These are phyloP conservation scores for Scarus forsteni DNA, from an alignment of 2,797 vertebrate species.

Conservation along the genomic window DNA sequence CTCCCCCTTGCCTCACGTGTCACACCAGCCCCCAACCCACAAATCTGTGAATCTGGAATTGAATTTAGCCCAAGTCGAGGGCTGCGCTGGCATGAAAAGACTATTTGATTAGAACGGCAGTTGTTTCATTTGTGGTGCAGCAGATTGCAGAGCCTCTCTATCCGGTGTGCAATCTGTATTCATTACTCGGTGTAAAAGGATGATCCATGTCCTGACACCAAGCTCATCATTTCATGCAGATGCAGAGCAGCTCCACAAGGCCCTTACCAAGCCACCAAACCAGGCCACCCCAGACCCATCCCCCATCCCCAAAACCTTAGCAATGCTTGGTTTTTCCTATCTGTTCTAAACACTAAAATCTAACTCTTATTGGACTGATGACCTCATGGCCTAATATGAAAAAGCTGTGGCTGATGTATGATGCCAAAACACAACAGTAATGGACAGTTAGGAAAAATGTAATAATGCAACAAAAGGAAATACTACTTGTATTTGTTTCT, in stretches of 20 bases:
- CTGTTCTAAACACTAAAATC: neutral
- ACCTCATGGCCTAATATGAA: neutral
- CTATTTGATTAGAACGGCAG: conserved; percentile 85
- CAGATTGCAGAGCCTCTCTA: conserved; percentile 82
- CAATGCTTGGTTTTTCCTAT: conserved; percentile 1
- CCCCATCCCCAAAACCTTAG: conserved; percentile 33
- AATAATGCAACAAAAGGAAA: too few species aligned
- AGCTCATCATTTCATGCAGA: conserved; percentile 84
- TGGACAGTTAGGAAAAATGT: too few species aligned
- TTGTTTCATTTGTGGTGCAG: conserved; percentile 86
- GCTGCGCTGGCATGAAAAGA: conserved; percentile 85
- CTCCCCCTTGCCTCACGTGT: conserved; percentile 67
- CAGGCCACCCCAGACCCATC: conserved; percentile 18
- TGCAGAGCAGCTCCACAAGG: conserved; percentile 77
- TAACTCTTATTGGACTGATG: conserved; percentile 3
- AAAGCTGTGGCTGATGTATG: conserved; percentile 1
- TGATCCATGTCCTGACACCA: conserved; percentile 81
- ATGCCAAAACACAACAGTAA: neutral
- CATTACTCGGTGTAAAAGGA: conserved; percentile 82
- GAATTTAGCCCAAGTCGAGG: conserved; percentile 87
- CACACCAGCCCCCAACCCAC: conserved; percentile 71
- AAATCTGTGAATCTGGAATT: conserved; percentile 84
- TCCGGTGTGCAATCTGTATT: conserved; percentile 84
- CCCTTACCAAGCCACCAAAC: conserved; percentile 57
- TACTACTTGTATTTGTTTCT: too few species aligned